Evolutionary conservation across 2,113 vertebrate species (phyloP), one percentile per base, ranked within the genome.

Genomic region (Synodontis membranacea): DNA sequence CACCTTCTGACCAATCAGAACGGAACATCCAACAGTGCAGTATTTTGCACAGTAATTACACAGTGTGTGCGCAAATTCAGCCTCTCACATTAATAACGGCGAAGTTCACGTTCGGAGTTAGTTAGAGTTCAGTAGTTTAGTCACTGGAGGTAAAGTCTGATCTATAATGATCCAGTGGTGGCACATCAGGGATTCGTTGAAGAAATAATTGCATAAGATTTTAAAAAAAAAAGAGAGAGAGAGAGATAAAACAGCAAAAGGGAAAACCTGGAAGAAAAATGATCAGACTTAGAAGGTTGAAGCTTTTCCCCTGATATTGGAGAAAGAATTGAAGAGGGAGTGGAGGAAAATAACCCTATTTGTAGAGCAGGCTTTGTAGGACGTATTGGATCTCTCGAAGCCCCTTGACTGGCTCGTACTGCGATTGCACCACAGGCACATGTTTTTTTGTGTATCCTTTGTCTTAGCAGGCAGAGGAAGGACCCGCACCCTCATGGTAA

Each of bases 191-290:
- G 82, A 83, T 79, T 56, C 37, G 21, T 46, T 10, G 21, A 78
- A 82, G 66, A 87, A 87, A 90, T 87, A 80, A 88, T 87, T 87
- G 82, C 31, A 75, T 87, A 80, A 86, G 75, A 82, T 86, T 52
- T 3, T 17, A 52, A 52, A 17, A 21, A 72, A 42, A 83, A 72
- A 31, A 62, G 78, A 84, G 39, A 23, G 44, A 42, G 84, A 60
- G 70, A 58, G 83, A 83, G 78, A 64, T 66, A 79, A 78, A 17
- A n/a, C 25, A 11, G 1, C 72, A 50, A 5, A 48, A 19, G 28
- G 6, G 25, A 44, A 28, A 75, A 48, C 28, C 46, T 50, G 17
- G 17, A 52, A 21, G 21, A 44, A 42, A 39, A 25, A 28, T 28
- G 12, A 46, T 44, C 6, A 46, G 37, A 19, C 34, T 70, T 21